A percentile compares a stretch with the other conserved stretches of the same genome.
These are phyloP conservation scores for Xiphias gladius DNA, from an alignment of 2,113 vertebrate genomes.

Conservation along the genomic window DNA sequence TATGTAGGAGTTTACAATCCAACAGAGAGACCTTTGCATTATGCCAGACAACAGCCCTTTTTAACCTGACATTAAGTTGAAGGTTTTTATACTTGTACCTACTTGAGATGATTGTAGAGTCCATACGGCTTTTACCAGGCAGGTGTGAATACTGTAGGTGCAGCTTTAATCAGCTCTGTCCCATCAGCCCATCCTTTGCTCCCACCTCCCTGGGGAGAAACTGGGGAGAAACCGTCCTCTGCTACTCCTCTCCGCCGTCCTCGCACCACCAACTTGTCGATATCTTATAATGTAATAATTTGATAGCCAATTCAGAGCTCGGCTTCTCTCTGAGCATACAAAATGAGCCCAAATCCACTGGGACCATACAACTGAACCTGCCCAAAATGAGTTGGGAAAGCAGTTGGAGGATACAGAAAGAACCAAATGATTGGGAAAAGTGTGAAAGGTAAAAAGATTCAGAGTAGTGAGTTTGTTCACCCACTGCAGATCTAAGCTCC, in stretches of 20 bases:
- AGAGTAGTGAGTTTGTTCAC: constrained; percentile 50
- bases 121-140: constrained; percentile 41
- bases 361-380: constrained; percentile 53
- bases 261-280: constrained; percentile 74
- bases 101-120: constrained; percentile 15
- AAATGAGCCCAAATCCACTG: constrained; percentile 63
- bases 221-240: constrained; percentile 36
- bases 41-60: not conserved
- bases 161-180: constrained; percentile 67
- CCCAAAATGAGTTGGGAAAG: constrained; percentile 58
- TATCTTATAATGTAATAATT: constrained; percentile 80
- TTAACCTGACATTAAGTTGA: not conserved
- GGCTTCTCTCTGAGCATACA: constrained; percentile 67
- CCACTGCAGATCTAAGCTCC: constrained; percentile 59
- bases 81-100: constrained; percentile 15
- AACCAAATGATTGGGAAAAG: constrained; percentile 8
- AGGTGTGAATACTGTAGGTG: constrained; percentile 45
- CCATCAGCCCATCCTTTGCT: constrained; percentile 54
- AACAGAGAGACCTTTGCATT: not conserved
- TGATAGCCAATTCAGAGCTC: constrained; percentile 77
- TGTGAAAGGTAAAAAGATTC: constrained; percentile 55
- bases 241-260: constrained; percentile 35
- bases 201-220: constrained; percentile 30
- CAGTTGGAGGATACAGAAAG: constrained; percentile 23
- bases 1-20: not conserved